These are phyloP conservation scores for Halocynthia aurantium DNA, from an alignment of 23 tunicate genomes.

Conservation along the genomic window DNA sequence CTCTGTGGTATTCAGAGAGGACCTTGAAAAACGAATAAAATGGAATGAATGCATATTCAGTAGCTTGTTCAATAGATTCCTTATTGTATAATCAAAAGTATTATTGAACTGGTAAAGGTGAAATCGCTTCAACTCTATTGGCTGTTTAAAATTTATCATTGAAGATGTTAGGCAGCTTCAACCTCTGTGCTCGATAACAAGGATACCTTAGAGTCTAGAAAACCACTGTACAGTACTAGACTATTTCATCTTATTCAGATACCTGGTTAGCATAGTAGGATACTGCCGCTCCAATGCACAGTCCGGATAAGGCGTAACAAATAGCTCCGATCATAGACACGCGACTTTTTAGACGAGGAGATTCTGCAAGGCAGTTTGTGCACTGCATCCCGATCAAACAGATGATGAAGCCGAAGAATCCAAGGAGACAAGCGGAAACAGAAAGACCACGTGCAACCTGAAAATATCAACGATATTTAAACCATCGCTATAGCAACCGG, in stretches of 20 bases:
- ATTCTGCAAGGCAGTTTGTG: constrained; percentile 59
- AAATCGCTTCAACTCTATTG: too few relatives aligned
- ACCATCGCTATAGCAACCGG: too few relatives aligned
- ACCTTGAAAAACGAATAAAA: constrained; percentile 10
- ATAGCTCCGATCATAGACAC: constrained; percentile 58
- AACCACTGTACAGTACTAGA: too few relatives aligned
- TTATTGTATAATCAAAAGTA: too few relatives aligned
- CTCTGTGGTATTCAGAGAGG: constrained; percentile 38
- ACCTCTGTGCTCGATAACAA: background rate
- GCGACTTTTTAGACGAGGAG: constrained; percentile 34
- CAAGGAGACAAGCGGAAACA: constrained; percentile 37
- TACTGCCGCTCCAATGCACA: constrained; percentile 69
- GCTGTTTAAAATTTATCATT: background rate
- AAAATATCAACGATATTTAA: background rate
- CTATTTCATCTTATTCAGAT: background rate
- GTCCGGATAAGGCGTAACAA: constrained; percentile 39
- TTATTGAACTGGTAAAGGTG: too few relatives aligned
- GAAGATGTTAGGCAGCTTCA: background rate
- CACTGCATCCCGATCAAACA: constrained; percentile 90
- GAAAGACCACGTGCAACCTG: constrained; percentile 89
- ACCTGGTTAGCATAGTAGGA: constrained; percentile 86
- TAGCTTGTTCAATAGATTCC: too few relatives aligned
- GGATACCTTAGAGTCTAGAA: background rate
- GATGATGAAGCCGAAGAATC: constrained; percentile 50
- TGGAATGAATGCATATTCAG: too few relatives aligned